These are phyloP conservation scores for Heliangelus exortis DNA, from an alignment of 2,797 vertebrate genomes.

Conservation along the genomic window DNA sequence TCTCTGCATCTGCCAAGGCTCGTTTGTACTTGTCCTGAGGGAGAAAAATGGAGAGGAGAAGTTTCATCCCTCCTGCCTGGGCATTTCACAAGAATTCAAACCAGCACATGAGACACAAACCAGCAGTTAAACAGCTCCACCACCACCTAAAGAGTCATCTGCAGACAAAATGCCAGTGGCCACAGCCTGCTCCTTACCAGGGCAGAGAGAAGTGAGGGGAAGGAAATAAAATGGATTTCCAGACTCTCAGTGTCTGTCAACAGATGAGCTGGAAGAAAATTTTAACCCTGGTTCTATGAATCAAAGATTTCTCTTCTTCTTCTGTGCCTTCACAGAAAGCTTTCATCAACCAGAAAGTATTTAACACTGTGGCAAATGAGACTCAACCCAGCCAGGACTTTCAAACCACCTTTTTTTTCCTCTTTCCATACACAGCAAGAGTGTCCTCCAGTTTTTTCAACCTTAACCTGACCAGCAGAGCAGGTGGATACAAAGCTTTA, in stretches of 20 bases:
- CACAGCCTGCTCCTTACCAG: background rate
- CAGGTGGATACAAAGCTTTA: background rate
- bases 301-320: background rate
- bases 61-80: background rate
- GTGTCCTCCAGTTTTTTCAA: background rate
- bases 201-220: background rate
- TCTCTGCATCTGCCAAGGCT: conserved; percentile 94
- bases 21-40: conserved; percentile 94
- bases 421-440: background rate
- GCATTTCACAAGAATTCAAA: background rate
- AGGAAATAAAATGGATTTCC: background rate
- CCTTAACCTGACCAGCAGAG: background rate
- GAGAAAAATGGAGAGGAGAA: background rate
- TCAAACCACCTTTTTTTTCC: background rate
- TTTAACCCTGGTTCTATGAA: background rate
- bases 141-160: background rate
- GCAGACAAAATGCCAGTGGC: background rate
- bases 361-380: background rate
- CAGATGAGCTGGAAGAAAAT: background rate
- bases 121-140: background rate
- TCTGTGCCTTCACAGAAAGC: background rate
- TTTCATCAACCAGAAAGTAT: background rate
- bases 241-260: background rate
- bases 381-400: background rate
- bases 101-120: background rate